Percentiles rank a stretch among this genome's conserved stretches.
These are phyloP conservation scores for Mixornis gularis DNA, from an alignment of 2,113 vertebrate genomes.

Conservation along the genomic window DNA sequence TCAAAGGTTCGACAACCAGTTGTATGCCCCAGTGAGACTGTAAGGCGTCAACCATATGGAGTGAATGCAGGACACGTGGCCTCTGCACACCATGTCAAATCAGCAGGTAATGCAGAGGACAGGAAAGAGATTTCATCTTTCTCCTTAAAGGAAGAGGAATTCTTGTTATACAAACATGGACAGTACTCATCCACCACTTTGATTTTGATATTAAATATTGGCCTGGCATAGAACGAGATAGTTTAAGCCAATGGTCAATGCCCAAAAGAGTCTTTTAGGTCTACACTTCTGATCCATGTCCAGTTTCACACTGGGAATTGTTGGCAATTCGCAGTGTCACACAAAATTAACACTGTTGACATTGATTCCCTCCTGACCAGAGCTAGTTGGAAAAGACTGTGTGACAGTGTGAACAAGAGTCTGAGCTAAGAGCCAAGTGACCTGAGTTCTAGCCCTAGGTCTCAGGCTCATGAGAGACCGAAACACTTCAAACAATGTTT, in stretches of 20 bases:
- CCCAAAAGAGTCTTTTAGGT: background rate
- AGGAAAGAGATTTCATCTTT: background rate
- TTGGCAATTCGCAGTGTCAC: accelerated
- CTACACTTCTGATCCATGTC: background rate
- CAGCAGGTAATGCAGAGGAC: background rate
- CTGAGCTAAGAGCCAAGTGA: background rate
- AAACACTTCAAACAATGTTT: background rate
- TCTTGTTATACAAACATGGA: background rate
- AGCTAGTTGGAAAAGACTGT: background rate
- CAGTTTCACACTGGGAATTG: background rate
- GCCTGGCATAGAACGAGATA: background rate
- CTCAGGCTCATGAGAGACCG: background rate
- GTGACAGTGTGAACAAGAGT: background rate
- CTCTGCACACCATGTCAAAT: background rate
- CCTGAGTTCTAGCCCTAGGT: background rate
- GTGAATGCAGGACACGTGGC: background rate
- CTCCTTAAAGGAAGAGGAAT: background rate
- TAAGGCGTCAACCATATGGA: background rate
- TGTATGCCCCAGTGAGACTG: constrained; percentile 25
- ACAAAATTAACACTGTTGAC: background rate
- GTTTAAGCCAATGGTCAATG: background rate
- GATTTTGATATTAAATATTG: background rate
- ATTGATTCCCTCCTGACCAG: background rate
- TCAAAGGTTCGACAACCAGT: constrained; percentile 52
- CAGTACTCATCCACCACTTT: background rate